phyloP scores from a whole-genome alignment of 2,888 invertebrate species.

The Ochropleura leucogaster region DNA sequence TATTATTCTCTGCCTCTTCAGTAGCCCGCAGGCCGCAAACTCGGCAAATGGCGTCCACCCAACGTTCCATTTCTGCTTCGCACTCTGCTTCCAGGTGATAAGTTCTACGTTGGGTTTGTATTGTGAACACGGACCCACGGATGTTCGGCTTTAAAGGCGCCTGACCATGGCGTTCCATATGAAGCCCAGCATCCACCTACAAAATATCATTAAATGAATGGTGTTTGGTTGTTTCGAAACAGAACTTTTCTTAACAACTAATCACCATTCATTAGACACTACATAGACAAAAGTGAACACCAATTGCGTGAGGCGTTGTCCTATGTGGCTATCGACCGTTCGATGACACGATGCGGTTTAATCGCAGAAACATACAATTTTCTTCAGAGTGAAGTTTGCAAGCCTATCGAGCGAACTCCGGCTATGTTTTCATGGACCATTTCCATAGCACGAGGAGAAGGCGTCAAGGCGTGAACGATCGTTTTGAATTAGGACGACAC shows the following conservation, averaged over 20 bases:
- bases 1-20: constrained; percentile 79
- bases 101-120: constrained; percentile 96
- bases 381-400: too few species aligned
- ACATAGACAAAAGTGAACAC: not conserved
- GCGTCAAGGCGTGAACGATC: too few species aligned
- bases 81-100: constrained; percentile 98
- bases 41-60: constrained; percentile 98
- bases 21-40: constrained; percentile 96
- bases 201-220: constrained; percentile 11
- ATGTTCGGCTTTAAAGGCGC: constrained; percentile 92
- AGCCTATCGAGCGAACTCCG: too few species aligned
- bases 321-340: too few species aligned
- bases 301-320: not conserved
- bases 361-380: too few species aligned
- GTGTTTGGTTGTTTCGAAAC: too few species aligned
- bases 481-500: too few species aligned
- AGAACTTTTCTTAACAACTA: not conserved
- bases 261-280: not conserved
- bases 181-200: constrained; percentile 96
- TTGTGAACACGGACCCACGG: constrained; percentile 94
- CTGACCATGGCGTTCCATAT: constrained; percentile 95
- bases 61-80: constrained; percentile 97
- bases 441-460: too few species aligned
- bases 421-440: too few species aligned
- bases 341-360: too few species aligned